These are phyloP conservation scores for Sisor rabdophorus DNA, from an alignment of 2,113 vertebrate genomes.

Conservation along the genomic window DNA sequence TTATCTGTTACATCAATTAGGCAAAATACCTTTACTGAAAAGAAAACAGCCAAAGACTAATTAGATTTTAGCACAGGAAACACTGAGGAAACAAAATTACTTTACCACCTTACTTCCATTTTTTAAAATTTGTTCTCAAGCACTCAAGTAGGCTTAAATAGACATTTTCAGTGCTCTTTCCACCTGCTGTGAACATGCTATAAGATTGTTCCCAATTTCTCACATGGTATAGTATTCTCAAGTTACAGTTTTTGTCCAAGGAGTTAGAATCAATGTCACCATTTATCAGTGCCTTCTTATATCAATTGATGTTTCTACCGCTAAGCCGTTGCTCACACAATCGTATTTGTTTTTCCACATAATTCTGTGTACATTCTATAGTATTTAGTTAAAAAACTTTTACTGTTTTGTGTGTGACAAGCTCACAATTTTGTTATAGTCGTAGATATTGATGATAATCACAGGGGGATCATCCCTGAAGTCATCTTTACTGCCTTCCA, in stretches of 20 bases:
- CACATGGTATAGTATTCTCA: too few species aligned
- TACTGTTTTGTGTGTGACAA: neutral
- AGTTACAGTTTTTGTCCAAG: neutral
- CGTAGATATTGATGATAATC: constrained; percentile 80
- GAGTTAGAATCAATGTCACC: neutral
- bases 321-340: neutral
- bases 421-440: constrained; percentile 79
- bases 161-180: too few species aligned
- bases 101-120: too few species aligned
- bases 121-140: too few species aligned
- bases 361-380: neutral
- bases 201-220: too few species aligned
- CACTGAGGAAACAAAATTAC: too few species aligned
- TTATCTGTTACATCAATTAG: too few species aligned
- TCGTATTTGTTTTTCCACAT: neutral
- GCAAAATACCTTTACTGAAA: too few species aligned
- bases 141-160: too few species aligned
- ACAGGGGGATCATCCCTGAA: constrained; percentile 81
- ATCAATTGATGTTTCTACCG: neutral
- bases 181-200: too few species aligned
- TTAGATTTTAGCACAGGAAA: too few species aligned
- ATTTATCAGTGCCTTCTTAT: neutral
- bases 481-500: constrained; percentile 83
- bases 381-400: neutral
- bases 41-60: too few species aligned